phyloP scores from a whole-genome alignment of 2,113 vertebrate genomes.

The Amphiprion ocellaris region DNA sequence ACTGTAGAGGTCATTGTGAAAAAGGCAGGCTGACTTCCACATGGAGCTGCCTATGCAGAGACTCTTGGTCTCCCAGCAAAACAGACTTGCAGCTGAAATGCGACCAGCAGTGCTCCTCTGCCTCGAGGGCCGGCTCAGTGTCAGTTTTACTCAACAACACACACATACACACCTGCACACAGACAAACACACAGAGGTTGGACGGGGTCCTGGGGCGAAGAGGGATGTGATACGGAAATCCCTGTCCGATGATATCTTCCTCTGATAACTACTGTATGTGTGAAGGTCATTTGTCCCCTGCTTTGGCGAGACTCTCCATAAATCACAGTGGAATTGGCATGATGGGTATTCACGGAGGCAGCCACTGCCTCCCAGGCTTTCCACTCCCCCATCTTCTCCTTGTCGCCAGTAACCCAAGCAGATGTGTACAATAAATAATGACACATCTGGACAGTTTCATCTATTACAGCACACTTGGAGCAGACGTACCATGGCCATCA shows the following conservation, averaged over 20 bases:
- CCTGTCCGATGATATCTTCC: slow-evolving; percentile 79
- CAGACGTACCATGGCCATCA: slow-evolving; percentile 42
- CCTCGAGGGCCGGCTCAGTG: slow-evolving; percentile 68
- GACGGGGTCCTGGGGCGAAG: slow-evolving; percentile 46
- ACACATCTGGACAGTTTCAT: slow-evolving; percentile 76
- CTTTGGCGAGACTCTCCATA: slow-evolving; percentile 73
- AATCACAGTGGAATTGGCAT: slow-evolving; percentile 83
- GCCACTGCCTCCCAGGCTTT: slow-evolving; percentile 63
- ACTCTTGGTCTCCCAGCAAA: slow-evolving; percentile 29
- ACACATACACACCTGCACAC: slow-evolving; percentile 48
- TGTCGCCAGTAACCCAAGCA: slow-evolving; percentile 61
- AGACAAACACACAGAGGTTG: slow-evolving; percentile 47
- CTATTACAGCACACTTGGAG: slow-evolving; percentile 67
- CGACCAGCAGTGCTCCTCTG: slow-evolving; percentile 44
- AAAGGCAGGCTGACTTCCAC: slow-evolving; percentile 25
- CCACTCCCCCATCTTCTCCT: slow-evolving; percentile 51
- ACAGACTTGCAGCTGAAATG: slow-evolving; percentile 33
- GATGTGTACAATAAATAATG: slow-evolving; percentile 82
- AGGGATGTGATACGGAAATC: slow-evolving; percentile 70
- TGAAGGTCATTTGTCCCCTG: slow-evolving; percentile 83
- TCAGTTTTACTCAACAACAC: slow-evolving; percentile 73
- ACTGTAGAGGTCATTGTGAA: neutral
- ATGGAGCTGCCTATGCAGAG: slow-evolving; percentile 18
- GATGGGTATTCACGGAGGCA: slow-evolving; percentile 82
- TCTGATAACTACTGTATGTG: slow-evolving; percentile 75